Percentiles rank a stretch among this genome's conserved stretches.
Conservation (phyloP, 2,888 invertebrate species). For the Drosophila meridionalis region DNA sequence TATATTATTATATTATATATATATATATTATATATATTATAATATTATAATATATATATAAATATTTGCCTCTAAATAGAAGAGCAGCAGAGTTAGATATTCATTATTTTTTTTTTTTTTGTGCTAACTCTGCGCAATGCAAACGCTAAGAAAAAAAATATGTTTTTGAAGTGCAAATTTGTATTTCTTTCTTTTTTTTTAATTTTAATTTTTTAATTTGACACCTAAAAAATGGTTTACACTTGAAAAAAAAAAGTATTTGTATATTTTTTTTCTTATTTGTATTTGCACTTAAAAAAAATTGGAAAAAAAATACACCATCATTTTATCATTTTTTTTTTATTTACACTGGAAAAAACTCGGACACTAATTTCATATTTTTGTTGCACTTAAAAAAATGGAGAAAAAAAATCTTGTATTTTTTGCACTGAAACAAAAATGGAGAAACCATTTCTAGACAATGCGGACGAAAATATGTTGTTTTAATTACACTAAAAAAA, state of each 20-base stretch:
- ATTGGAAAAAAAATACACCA: conserved; percentile 6
- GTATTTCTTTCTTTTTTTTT: not conserved
- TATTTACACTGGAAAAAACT: conserved; percentile 36
- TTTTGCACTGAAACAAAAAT: conserved; percentile 2
- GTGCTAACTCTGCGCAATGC: conserved; percentile 18
- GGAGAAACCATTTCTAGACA: conserved; percentile 1
- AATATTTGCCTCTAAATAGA: not conserved
- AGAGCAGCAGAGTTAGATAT: conserved; percentile 10
- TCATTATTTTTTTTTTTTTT: not conserved
- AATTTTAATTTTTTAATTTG: not conserved
- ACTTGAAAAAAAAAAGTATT: conserved; percentile 26
- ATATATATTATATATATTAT: no score
- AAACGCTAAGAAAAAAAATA: conserved; percentile 18
- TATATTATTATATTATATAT: no score
- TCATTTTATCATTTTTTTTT: not conserved
- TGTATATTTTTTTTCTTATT: not conserved
- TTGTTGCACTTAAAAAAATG: conserved; percentile 38
- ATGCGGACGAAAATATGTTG: conserved; percentile 14
- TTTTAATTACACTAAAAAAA: conserved; percentile 24
- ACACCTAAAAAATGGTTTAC: conserved; percentile 4
- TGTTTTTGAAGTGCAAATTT: not conserved
- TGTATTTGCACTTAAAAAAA: conserved; percentile 30
- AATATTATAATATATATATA: not conserved
- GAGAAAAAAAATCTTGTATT: conserved; percentile 1
- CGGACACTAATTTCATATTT: conserved; percentile 23